A percentile compares a stretch with the other conserved stretches of the same genome.
phyloP scores from a whole-genome alignment of 1,140 invertebrate species.

The Paracyclopina nana region DNA sequence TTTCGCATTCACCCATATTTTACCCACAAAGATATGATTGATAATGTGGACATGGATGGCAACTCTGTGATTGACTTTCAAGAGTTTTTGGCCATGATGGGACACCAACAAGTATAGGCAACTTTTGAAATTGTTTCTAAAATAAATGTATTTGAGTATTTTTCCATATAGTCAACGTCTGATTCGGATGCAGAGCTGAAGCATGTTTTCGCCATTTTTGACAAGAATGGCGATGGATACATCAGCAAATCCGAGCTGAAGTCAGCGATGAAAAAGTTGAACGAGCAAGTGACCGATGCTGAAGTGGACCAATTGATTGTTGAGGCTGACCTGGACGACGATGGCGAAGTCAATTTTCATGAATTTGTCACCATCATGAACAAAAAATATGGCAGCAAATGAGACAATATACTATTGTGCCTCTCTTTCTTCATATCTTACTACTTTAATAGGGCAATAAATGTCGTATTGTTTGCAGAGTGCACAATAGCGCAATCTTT shows the following conservation, averaged over 20 bases:
- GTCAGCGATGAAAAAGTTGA: background rate
- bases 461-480: no score
- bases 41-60: background rate
- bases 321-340: background rate
- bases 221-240: background rate
- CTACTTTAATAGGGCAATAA: no score
- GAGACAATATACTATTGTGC: no score
- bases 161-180: no score
- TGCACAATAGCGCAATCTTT: no score
- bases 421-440: no score
- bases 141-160: no score
- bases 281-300: background rate
- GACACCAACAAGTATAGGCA: no score
- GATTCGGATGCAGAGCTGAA: background rate
- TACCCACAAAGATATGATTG: conserved; percentile 3
- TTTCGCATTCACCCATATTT: no score
- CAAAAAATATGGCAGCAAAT: no score
- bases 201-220: background rate
- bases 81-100: background rate
- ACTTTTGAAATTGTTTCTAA: no score
- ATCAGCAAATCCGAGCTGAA: background rate
- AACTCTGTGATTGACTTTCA: background rate
- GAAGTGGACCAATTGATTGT: background rate
- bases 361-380: background rate
- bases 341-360: background rate